Conservation (phyloP, 2,113 vertebrate species). For the Tyrannus savana region DNA sequence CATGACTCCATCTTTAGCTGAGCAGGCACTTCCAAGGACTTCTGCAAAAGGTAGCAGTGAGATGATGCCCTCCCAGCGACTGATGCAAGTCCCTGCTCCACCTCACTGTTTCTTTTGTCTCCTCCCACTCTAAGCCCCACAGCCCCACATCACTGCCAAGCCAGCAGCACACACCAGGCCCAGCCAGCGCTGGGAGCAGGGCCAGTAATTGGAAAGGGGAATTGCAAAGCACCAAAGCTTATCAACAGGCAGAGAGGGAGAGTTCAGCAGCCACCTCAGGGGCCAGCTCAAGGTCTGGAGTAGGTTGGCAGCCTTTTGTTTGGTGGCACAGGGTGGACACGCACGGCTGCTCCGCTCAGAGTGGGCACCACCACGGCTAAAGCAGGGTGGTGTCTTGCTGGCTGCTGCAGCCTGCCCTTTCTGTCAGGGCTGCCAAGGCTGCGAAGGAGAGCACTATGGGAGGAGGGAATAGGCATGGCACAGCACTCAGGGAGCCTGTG, state of each 20-base stretch:
- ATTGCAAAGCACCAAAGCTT: slow-evolving; percentile 36
- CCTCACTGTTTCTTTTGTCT: rapidly evolving
- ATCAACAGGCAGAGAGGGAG: neutral
- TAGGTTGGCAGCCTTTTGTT: neutral
- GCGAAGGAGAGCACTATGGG: rapidly evolving
- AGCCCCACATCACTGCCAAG: rapidly evolving
- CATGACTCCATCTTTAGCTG: rapidly evolving
- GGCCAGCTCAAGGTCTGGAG: rapidly evolving
- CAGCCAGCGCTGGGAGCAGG: rapidly evolving
- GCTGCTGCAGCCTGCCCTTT: neutral
- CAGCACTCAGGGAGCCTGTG: rapidly evolving
- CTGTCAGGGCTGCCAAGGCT: neutral
- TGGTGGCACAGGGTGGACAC: rapidly evolving
- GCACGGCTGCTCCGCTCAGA: rapidly evolving
- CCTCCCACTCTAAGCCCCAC: neutral
- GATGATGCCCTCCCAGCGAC: neutral
- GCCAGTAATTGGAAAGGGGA: slow-evolving; percentile 57
- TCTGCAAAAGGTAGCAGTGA: neutral
- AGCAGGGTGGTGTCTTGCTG: rapidly evolving
- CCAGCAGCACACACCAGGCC: neutral
- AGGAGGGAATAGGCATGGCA: neutral
- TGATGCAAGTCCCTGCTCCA: neutral
- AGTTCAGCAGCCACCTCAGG: neutral
- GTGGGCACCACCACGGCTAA: rapidly evolving
- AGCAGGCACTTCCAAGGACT: neutral